Conservation (phyloP, 2,797 vertebrate genomes). For the Epinephelus malabaricus region DNA sequence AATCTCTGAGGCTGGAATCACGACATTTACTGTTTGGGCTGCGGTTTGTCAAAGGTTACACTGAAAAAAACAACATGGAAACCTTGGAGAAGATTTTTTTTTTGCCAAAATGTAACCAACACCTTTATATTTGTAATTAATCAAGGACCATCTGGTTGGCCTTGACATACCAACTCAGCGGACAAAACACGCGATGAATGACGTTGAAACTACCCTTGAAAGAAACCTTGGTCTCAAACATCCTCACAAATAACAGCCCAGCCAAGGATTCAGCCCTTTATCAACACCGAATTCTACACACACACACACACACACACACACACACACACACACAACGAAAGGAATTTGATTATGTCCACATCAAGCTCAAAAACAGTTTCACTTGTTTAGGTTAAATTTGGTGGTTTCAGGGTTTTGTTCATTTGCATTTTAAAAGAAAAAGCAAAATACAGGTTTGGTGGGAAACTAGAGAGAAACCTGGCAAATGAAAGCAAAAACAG, state of each 20-base stretch:
- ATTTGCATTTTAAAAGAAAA: slow-evolving; percentile 19
- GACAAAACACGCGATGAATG: slow-evolving; percentile 74
- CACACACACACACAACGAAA: background rate
- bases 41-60: background rate
- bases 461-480: slow-evolving; percentile 15
- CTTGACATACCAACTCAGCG: slow-evolving; percentile 67
- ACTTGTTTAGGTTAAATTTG: slow-evolving; percentile 2
- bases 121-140: slow-evolving; percentile 53
- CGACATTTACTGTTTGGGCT: slow-evolving; percentile 9
- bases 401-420: background rate
- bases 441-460: background rate
- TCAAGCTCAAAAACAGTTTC: background rate
- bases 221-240: slow-evolving; percentile 67
- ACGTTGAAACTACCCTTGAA: slow-evolving; percentile 69
- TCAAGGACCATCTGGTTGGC: slow-evolving; percentile 64
- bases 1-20: background rate
- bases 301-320: background rate
- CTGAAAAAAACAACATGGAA: slow-evolving; percentile 35
- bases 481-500: slow-evolving; percentile 22
- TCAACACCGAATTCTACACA: slow-evolving; percentile 33
- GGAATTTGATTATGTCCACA: slow-evolving; percentile 17
- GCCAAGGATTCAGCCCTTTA: slow-evolving; percentile 55
- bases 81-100: slow-evolving; percentile 41
- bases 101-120: slow-evolving; percentile 42
- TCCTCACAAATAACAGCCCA: slow-evolving; percentile 55